These are phyloP conservation scores for Philopotamus ludificatus DNA, from an alignment of 1,140 invertebrate species.

Conservation along the genomic window DNA sequence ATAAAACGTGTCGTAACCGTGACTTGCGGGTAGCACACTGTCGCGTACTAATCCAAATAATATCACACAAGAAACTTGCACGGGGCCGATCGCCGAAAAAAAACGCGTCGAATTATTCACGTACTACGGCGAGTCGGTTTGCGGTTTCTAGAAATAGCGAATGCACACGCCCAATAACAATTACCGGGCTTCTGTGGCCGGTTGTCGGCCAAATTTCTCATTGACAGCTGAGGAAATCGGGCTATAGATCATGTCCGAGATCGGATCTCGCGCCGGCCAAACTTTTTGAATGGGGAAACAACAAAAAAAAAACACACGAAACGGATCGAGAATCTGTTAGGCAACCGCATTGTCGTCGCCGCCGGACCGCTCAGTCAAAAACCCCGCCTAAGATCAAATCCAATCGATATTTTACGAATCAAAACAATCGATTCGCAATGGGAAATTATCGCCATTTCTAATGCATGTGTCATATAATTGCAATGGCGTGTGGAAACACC, in stretches of 20 bases:
- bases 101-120: constrained; percentile 10
- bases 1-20: neutral
- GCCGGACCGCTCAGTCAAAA: neutral
- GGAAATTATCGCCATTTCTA: no score
- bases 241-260: neutral
- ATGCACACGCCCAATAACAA: neutral
- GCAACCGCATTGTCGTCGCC: constrained; percentile 2
- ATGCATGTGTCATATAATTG: no score
- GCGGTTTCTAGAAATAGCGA: constrained; percentile 1
- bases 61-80: neutral
- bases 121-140: neutral
- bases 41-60: constrained; percentile 2
- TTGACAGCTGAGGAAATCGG: neutral
- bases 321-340: constrained; percentile 21
- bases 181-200: neutral
- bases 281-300: neutral
- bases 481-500: no score
- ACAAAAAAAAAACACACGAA: neutral
- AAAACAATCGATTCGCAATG: no score
- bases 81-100: neutral
- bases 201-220: neutral
- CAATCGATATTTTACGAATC: neutral
- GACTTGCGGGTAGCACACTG: neutral
- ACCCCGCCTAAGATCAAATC: neutral
- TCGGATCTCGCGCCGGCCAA: neutral